Base-by-base conservation (phyloP, 2,888 invertebrate genomes). In the Tryphoninae sp. region DNA sequence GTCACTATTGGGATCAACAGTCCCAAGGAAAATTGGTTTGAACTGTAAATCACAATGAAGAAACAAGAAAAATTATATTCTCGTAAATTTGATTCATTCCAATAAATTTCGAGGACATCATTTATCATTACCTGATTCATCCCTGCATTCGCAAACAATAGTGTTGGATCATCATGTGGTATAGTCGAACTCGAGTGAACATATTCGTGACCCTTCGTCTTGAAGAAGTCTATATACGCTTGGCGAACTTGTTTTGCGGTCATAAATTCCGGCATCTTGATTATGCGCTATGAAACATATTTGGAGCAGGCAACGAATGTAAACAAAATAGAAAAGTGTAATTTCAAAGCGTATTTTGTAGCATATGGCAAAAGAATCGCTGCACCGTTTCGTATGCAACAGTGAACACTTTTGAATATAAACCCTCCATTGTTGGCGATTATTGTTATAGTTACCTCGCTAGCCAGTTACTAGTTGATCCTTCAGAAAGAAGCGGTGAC, bases 121-220 rank as follows among this genome's bases (percentile, higher is more conserved):
- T 33, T 53, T n/a, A 7, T 23, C 16, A 33, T 76, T 89, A 95
- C 95, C 93, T 99, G 99, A 92, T 99, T 99, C 99, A 99, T 99
- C 72, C 98, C 99, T 84, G 99, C 99, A 94, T 99, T 99, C 68
- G 99, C 94, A 93, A 99, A 99, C 0, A 99, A 94, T 78, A 99
- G 93, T 0, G 99, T 99, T 26, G 99, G 99, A 93, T 99, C 99
- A 93, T 99, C 99, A 84, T 97, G 94, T 0, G 99, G 99, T 89
- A 99, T 98, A 22, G 98, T 98, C 55, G 98, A 98, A 61, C 98
- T 99, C 0, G 99, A 99, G 92, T 99, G 99, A 26, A 98, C 97
- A 94, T 99, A 99, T 86, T 95, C 95, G 92, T 99, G 99, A 81
- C 94, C 93, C 92, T 97, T 96, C 86, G 95, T 94, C 90, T 96